phyloP scores from a whole-genome alignment of 2,888 invertebrate genomes.

The Chloroclysta siterata region DNA sequence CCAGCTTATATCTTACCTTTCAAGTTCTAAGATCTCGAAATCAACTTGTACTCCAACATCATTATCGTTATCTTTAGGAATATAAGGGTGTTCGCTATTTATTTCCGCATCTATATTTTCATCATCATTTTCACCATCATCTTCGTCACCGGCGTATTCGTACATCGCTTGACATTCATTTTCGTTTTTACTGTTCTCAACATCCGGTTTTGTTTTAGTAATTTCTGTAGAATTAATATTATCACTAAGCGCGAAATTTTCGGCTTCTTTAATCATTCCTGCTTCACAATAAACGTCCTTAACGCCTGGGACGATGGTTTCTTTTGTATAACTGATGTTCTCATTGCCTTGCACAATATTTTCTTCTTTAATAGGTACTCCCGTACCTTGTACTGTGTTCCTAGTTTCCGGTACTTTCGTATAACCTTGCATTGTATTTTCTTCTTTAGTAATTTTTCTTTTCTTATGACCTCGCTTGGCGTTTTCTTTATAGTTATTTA shows the following conservation, averaged over 20 bases:
- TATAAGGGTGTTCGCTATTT: slow-evolving; percentile 1
- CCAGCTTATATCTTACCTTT: slow-evolving; percentile 9
- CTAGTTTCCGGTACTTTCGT: no score
- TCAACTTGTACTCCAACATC: slow-evolving; percentile 29
- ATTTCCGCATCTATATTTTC: background rate
- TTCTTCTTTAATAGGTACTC: no score
- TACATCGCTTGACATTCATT: background rate
- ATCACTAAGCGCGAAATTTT: background rate
- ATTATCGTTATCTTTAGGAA: background rate
- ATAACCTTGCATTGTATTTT: no score
- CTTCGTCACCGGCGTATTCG: slow-evolving; percentile 9
- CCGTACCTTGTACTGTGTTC: no score
- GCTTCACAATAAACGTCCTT: background rate
- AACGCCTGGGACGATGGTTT: no score
- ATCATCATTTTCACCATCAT: background rate
- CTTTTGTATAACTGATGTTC: background rate
- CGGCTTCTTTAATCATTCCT: background rate
- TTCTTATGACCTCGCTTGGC: no score
- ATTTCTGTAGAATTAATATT: background rate
- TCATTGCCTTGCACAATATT: background rate
- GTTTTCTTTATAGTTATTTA: background rate
- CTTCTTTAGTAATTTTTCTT: no score
- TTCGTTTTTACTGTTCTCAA: background rate
- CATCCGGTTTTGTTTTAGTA: background rate
- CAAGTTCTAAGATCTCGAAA: slow-evolving; percentile 17